A percentile compares a stretch with the other conserved stretches of the same genome.
phyloP scores from a whole-genome alignment of 2,113 vertebrate genomes.

The Bos javanicus region DNA sequence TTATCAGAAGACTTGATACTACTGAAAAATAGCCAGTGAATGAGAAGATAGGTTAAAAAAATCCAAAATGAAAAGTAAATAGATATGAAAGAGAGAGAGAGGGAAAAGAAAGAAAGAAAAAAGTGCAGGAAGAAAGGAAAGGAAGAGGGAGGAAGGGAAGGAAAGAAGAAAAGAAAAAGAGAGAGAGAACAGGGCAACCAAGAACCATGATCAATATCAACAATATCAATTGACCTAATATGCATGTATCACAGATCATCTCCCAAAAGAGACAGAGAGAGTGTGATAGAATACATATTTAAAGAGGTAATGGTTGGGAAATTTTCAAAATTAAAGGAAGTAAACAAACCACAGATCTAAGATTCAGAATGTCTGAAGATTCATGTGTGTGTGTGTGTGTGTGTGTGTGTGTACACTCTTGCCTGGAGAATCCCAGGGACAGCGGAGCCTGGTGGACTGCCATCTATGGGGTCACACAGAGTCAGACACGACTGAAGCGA shows the following conservation, averaged over 20 bases:
- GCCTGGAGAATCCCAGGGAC: not conserved
- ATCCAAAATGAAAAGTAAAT: not conserved
- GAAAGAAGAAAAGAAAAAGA: not conserved
- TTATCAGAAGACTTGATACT: not conserved
- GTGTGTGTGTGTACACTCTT: not conserved
- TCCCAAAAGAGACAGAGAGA: not conserved
- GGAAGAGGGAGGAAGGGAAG: too few species aligned
- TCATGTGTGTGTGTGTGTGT: not conserved
- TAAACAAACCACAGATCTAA: not conserved
- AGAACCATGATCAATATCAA: not conserved
- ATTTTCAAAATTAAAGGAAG: not conserved
- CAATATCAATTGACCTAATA: not conserved
- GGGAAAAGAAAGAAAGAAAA: not conserved
- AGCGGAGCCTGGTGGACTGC: not conserved
- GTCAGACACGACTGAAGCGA: fast-evolving
- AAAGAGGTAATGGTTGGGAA: not conserved
- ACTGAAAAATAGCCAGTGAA: not conserved
- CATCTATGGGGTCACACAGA: not conserved
- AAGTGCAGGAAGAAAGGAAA: not conserved
- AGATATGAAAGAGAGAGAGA: not conserved
- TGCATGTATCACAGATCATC: not conserved
- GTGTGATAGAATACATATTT: not conserved
- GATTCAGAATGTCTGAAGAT: not conserved
- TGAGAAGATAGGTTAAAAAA: not conserved
- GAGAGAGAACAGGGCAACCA: not conserved